Evolutionary conservation across 2,888 invertebrate species (phyloP), one percentile per base, ranked within the genome.

Genomic region (Caenorhabditis afra): DNA sequence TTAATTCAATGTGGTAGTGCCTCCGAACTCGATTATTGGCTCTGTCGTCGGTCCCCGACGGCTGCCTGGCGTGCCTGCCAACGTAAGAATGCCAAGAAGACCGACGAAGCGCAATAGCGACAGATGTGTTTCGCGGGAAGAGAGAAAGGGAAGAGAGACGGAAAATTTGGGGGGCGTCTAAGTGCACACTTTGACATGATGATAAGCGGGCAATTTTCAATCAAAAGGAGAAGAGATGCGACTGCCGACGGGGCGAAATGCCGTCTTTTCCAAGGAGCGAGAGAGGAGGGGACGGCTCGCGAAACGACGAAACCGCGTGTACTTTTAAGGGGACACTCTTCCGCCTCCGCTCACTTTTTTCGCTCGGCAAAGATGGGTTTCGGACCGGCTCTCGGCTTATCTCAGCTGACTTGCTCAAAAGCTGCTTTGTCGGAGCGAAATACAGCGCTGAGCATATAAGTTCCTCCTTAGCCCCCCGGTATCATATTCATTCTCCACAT

Each of bases 281-380:
- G 67, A 23, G 18, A 16, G 11, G n/a, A 22, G 22, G 5, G 59
- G 41, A 35, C 47, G 44, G 44, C 14, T 11, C 44, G 58, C 45
- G 55, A 70, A 62, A 55, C 37, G 55, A 37, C 44, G 55, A 47
- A 45, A 39, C 29, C 4, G 29, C 29, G 41, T 73, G 73, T 58
- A 73, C 73, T 73, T 73, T 45, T 73, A 73, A 58, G 35, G 58
- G 73, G 64, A 57, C 71, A 71, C 71, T 57, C 41, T 18, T 37
- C 35, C 16, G n/a, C 47, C n/a, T 29, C 7, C 7, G 3, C 29
- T 29, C 29, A 29, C 29, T 29, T 3, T 29, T 7, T 29, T 29
- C 29, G 29, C 29, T 29, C 29, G 3, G 55, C 16, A 44, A 49
- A 44, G 39, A 49, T 39, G 23, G 45, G 49, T 58, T 29, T 7